Evolutionary conservation across 2,113 vertebrate genomes (phyloP), one percentile per base, ranked within the genome.

Genomic region (Empidonax traillii): DNA sequence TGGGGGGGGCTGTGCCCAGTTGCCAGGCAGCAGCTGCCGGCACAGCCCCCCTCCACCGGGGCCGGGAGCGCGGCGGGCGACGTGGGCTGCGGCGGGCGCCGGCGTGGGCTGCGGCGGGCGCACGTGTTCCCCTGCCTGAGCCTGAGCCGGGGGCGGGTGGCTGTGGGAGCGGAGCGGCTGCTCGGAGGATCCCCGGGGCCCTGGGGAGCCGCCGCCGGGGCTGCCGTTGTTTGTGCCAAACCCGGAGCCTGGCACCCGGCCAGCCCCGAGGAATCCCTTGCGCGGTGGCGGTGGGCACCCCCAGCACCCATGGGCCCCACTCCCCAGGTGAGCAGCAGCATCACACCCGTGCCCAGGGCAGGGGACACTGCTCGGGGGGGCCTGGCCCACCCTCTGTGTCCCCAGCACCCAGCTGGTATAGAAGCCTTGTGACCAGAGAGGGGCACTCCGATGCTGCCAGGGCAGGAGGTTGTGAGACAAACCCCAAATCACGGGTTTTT

Each of bases 41-140:
- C 63, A 92, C 63, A 92, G 89, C 75, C 80, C 93, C 93, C 93
- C 90, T 92, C 12, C 2, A 1, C 22, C 47, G 2, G 66, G 85
- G 81, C 91, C 2, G 25, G 63, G 59, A 65, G 66, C 65, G 6
- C 21, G 82, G 86, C 63, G 13, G 84, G 85, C 51, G 52, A 41
- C 22, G 92, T 82, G 72, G 63, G 92, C 87, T 61, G 58, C 33
- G 55, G 55, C 55, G 27, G 51, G 51, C 27, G 52, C 14, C 52
- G 30, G 46, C 14, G 59, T 65, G 82, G 82, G 74, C 65, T 90
- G 94, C 58, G 52, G 90, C 80, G 90, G 94, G 93, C 59, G 46
- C 96, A 96, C 93, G 94, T 94, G 96, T 96, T 92, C 67, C 96
- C 89, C 80, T 93, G 94, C 93, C 93, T 92, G 96, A 96, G 94